phyloP scores from a whole-genome alignment of 2,797 vertebrate species.

The Enteromius fasciolatus region DNA sequence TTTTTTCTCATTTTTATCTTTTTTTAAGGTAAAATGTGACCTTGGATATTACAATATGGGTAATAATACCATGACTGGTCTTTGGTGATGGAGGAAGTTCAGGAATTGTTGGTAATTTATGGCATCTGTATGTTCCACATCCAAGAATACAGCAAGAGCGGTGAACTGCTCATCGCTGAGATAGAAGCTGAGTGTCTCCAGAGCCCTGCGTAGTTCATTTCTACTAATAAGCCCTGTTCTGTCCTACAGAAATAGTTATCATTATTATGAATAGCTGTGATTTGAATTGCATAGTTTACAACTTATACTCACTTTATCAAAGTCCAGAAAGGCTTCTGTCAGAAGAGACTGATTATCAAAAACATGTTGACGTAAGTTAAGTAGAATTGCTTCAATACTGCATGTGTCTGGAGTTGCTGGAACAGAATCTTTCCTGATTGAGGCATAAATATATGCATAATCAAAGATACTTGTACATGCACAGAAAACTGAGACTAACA shows the following conservation, averaged over 20 bases:
- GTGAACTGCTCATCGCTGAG: conserved; percentile 69
- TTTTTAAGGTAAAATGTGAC: neutral
- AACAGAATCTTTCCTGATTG: conserved; percentile 37
- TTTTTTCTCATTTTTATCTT: neutral
- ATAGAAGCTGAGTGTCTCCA: conserved; percentile 60
- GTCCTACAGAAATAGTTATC: conserved; percentile 57
- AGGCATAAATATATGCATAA: conserved; percentile 7
- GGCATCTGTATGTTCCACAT: conserved; percentile 65
- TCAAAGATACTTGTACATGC: neutral
- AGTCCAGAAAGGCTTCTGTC: conserved; percentile 68
- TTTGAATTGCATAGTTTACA: neutral
- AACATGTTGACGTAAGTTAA: conserved; percentile 60
- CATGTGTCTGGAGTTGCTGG: conserved; percentile 20
- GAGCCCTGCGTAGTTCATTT: conserved; percentile 64
- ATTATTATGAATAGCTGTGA: neutral
- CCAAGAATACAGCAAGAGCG: conserved; percentile 69
- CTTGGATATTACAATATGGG: neutral
- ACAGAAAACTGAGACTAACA: neutral
- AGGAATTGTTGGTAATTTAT: conserved; percentile 61
- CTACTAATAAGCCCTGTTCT: conserved; percentile 60
- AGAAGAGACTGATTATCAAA: conserved; percentile 59
- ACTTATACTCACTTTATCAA: conserved; percentile 64
- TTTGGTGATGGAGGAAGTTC: conserved; percentile 55
- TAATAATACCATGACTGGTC: conserved; percentile 11
- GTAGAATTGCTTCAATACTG: conserved; percentile 48